These are phyloP conservation scores for Sialis lutaria DNA, from an alignment of 2,888 invertebrate genomes.

Conservation along the genomic window DNA sequence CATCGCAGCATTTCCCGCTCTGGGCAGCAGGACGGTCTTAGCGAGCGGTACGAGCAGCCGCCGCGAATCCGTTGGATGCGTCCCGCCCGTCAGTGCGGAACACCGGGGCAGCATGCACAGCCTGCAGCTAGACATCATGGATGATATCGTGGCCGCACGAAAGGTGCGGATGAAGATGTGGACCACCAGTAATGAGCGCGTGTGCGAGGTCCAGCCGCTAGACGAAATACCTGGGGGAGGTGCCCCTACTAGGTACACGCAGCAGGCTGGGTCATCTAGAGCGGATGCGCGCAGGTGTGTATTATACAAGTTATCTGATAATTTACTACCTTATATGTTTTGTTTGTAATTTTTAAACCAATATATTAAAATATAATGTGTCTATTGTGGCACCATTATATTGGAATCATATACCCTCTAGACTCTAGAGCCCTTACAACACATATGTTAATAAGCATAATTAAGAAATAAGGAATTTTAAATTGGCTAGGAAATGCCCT, in stretches of 20 bases:
- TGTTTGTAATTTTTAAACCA: too few relatives aligned
- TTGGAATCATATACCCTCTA: too few relatives aligned
- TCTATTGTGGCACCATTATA: too few relatives aligned
- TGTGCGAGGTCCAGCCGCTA: conserved; percentile 67
- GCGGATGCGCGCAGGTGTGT: background rate
- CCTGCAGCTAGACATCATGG: conserved; percentile 74
- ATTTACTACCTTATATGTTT: too few relatives aligned
- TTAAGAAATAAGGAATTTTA: too few relatives aligned
- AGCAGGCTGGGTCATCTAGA: conserved; percentile 16
- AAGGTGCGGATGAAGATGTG: conserved; percentile 73
- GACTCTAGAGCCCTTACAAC: too few relatives aligned
- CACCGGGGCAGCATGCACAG: conserved; percentile 64
- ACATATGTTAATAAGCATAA: too few relatives aligned
- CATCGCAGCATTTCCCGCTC: conserved; percentile 51
- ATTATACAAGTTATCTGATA: too few relatives aligned
- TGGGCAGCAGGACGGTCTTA: conserved; percentile 22
- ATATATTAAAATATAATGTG: too few relatives aligned
- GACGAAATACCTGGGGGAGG: conserved; percentile 37
- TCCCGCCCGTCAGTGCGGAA: conserved; percentile 56
- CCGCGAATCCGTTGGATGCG: conserved; percentile 24
- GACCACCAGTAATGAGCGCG: conserved; percentile 58
- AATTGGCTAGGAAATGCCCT: too few relatives aligned
- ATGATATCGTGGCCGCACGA: conserved; percentile 66
- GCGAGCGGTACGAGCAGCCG: conserved; percentile 15
- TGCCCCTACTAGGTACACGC: conserved; percentile 41